These are phyloP conservation scores for Drosophila limbata DNA, from an alignment of 2,888 invertebrate genomes.

Conservation along the genomic window DNA sequence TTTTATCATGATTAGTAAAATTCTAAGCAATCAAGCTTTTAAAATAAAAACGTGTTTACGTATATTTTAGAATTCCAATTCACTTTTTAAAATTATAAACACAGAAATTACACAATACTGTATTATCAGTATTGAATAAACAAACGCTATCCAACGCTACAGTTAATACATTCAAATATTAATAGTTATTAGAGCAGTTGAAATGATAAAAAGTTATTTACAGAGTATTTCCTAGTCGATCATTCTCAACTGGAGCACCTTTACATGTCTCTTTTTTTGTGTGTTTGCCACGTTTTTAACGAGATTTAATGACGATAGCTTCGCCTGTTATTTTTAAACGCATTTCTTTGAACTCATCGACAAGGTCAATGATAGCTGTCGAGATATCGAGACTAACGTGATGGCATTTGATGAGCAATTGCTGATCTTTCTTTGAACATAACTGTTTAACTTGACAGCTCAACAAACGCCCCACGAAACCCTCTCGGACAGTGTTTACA, in stretches of 20 bases:
- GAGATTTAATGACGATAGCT: slow-evolving; percentile 51
- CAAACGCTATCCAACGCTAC: not conserved
- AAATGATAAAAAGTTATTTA: not conserved
- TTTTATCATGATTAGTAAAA: no score
- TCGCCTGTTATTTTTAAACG: slow-evolving; percentile 44
- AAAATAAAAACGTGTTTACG: no score
- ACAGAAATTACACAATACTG: no score
- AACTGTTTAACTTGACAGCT: not conserved
- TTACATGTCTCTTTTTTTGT: slow-evolving; percentile 23
- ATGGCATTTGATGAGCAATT: slow-evolving; percentile 41
- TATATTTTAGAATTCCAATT: no score
- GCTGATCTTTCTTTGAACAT: slow-evolving; percentile 15
- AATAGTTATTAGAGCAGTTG: not conserved
- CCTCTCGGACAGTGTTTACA: slow-evolving; percentile 2
- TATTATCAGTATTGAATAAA: not conserved
- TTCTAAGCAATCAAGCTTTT: no score
- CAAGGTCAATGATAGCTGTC: slow-evolving; percentile 68
- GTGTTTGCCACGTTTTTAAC: slow-evolving; percentile 42
- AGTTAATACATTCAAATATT: not conserved
- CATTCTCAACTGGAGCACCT: not conserved
- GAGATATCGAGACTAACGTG: slow-evolving; percentile 46
- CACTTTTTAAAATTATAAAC: no score
- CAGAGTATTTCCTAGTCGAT: not conserved
- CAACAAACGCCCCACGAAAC: slow-evolving; percentile 9
- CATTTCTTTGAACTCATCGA: slow-evolving; percentile 67